phyloP scores from a whole-genome alignment of 2,113 vertebrate genomes.

The Lagenorhynchus albirostris region DNA sequence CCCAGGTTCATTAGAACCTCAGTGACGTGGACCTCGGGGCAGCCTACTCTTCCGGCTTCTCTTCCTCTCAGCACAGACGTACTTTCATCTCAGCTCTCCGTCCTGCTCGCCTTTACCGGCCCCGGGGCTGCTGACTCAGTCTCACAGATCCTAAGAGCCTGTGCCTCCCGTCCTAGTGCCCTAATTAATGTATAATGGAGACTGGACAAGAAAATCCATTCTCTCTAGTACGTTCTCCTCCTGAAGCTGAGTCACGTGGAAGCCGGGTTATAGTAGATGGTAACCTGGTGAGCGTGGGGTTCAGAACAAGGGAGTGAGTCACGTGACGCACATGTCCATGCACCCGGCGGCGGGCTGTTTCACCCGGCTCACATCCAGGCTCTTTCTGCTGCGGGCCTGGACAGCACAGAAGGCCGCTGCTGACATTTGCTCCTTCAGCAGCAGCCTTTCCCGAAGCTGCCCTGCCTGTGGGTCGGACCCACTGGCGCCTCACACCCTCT shows the following conservation, averaged over 20 bases:
- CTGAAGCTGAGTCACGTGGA: not conserved
- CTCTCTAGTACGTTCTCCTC: not conserved
- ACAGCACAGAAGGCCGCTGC: rapidly evolving
- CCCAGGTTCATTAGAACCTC: not conserved
- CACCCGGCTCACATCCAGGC: rapidly evolving
- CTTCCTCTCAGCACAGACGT: not conserved
- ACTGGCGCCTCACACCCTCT: not conserved
- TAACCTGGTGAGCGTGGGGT: not conserved
- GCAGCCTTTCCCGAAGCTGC: not conserved
- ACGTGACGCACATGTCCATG: not conserved
- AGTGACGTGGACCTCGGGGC: not conserved
- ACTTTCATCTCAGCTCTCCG: not conserved
- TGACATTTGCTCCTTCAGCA: not conserved
- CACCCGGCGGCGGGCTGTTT: rapidly evolving
- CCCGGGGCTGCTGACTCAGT: not conserved
- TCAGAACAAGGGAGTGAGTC: not conserved
- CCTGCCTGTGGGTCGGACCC: rapidly evolving
- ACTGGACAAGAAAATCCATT: not conserved
- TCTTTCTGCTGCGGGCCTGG: not conserved
- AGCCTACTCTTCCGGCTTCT: not conserved
- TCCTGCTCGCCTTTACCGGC: not conserved
- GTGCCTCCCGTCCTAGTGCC: not conserved
- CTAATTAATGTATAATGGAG: constrained; percentile 38
- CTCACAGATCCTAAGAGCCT: not conserved
- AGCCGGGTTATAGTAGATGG: not conserved